Conservation (phyloP, 2,797 vertebrate species). For the Xyrichtys novacula region DNA sequence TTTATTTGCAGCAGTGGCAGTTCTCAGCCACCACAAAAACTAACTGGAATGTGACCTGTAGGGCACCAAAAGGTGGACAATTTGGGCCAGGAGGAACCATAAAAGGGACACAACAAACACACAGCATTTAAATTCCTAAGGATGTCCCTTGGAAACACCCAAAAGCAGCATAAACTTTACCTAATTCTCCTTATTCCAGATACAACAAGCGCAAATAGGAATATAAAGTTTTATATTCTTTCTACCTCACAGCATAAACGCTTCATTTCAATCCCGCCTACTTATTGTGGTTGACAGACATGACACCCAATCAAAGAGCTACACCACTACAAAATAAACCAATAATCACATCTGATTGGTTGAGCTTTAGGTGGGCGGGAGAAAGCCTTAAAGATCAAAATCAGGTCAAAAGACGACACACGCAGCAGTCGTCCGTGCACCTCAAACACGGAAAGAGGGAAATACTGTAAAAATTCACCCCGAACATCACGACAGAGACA, state of each 20-base stretch:
- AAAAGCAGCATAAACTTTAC: too few species aligned
- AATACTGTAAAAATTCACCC: too few species aligned
- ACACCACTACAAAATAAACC: fast-evolving
- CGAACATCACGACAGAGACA: not conserved
- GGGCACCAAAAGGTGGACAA: too few species aligned
- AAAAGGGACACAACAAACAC: too few species aligned
- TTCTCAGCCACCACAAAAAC: too few species aligned
- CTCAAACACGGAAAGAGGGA: conserved; percentile 17
- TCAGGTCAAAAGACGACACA: fast-evolving
- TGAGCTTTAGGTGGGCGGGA: not conserved
- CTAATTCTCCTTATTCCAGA: too few species aligned
- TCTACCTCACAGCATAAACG: not conserved
- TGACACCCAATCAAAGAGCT: not conserved
- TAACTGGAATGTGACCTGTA: too few species aligned
- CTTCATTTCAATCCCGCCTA: not conserved
- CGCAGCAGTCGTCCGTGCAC: too few species aligned
- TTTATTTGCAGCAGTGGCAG: too few species aligned
- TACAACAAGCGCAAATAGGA: not conserved
- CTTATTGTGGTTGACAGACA: not conserved
- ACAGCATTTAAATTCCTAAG: too few species aligned
- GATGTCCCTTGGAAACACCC: too few species aligned
- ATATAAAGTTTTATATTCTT: fast-evolving
- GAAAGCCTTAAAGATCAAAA: not conserved
- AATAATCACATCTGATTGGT: not conserved
- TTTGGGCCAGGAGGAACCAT: too few species aligned